phyloP scores from a whole-genome alignment of 2,797 vertebrate species.

The Brachyalestes nurse region DNA sequence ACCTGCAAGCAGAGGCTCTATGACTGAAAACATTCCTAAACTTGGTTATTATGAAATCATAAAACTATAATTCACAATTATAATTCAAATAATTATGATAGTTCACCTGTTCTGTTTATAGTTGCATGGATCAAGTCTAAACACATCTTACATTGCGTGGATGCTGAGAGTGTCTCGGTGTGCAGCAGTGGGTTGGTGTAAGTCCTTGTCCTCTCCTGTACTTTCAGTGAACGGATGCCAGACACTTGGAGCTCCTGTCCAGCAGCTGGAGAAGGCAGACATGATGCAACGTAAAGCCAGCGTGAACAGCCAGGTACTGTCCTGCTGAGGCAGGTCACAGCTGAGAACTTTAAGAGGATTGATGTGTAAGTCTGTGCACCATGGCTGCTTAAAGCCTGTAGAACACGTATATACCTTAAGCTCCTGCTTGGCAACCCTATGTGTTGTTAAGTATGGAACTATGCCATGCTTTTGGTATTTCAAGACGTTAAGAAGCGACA shows the following conservation, averaged over 20 bases:
- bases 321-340: not conserved
- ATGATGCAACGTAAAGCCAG: constrained; percentile 78
- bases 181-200: not conserved
- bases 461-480: not conserved
- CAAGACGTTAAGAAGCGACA: not conserved
- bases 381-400: constrained; percentile 3
- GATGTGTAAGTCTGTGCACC: not conserved
- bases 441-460: not conserved
- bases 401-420: not conserved
- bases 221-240: constrained; percentile 82
- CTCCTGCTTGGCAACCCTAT: not conserved
- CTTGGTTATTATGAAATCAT: not conserved
- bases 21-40: no score
- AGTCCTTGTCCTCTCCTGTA: not conserved
- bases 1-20: no score
- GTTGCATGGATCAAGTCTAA: not conserved
- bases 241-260: constrained; percentile 70
- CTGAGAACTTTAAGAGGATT: constrained; percentile 1
- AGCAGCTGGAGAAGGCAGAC: constrained; percentile 72
- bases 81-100: not conserved
- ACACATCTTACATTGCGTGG: not conserved
- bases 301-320: constrained; percentile 79
- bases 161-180: not conserved
- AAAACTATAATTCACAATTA: not conserved
- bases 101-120: not conserved